Base-by-base conservation (phyloP, 2,113 vertebrate genomes). In the Cyanistes caeruleus region DNA sequence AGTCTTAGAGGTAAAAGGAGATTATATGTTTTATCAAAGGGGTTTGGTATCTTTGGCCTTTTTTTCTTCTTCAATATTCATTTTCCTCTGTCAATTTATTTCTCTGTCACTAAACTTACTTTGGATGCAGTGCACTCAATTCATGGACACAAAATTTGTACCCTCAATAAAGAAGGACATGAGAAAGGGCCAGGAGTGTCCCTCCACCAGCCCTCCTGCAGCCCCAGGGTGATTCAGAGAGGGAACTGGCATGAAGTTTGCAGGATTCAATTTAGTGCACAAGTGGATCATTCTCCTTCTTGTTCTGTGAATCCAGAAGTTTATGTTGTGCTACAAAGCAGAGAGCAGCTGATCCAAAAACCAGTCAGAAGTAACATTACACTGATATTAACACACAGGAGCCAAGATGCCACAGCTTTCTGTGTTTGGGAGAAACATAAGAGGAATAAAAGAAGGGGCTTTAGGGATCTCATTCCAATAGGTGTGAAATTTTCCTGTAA, bases 341-440 rank as follows among this genome's bases (percentile, higher is more conserved):
- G 31, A 2, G 7, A 72, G 41, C 0, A 13, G 28, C 39, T 44
- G 13, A 81, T 64, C 20, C 20, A 69, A 65, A 69, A 77, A 55
- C 3, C 27, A 55, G 1, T 9, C 31, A 55, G 37, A 78, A 48
- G 48, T 31, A 56, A 63, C 13, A 13, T 46, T 20, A 31, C 23
- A 33, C 8, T 16, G 67, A 72, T 25, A 1, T 0, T 28, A 81
- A 39, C 9, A 15, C 13, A 23, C 3, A 31, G 31, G 13, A 81
- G 24, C 13, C 3, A 9, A 82, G 33, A 44, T 46, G 23, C 15
- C 31, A 33, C 2, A 4, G 15, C 7, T 65, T 44, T 1, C 0
- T 49, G n/a, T 35, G 7, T 5, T 19, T 18, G 5, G 87, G 7
- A 75, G 41, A 86, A 91, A 55, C 4, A 12, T 10, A 23, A 27